Conservation (phyloP, 2,888 invertebrate species). For the Leptinotarsa tumamoca region DNA sequence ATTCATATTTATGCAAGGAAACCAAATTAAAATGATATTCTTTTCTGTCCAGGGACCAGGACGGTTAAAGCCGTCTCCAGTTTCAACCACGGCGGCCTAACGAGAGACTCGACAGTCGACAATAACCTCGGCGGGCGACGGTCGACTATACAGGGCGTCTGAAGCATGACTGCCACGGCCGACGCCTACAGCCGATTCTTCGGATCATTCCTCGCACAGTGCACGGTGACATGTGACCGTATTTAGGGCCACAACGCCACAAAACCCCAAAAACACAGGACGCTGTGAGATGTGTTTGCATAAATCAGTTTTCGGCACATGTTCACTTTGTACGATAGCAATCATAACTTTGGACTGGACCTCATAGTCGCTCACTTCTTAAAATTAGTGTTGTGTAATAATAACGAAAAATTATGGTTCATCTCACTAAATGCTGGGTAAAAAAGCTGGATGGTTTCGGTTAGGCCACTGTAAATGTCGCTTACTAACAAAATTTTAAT, state of each 20-base stretch:
- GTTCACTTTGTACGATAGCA: slow-evolving; percentile 56
- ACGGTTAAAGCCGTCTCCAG: slow-evolving; percentile 46
- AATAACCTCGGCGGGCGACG: slow-evolving; percentile 58
- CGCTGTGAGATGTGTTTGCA: slow-evolving; percentile 48
- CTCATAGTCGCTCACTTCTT: slow-evolving; percentile 61
- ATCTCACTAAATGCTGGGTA: slow-evolving; percentile 55
- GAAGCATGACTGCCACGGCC: slow-evolving; percentile 46
- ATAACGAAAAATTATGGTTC: slow-evolving; percentile 61
- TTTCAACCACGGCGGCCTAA: slow-evolving; percentile 57
- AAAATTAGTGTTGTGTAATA: slow-evolving; percentile 64
- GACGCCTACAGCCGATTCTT: slow-evolving; percentile 53
- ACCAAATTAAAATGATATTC: not conserved
- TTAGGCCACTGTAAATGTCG: slow-evolving; percentile 26
- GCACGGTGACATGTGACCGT: slow-evolving; percentile 52
- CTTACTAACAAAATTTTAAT: slow-evolving; percentile 40
- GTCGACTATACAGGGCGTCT: slow-evolving; percentile 45
- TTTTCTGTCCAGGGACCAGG: slow-evolving; percentile 44
- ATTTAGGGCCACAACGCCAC: slow-evolving; percentile 39
- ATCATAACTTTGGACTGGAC: slow-evolving; percentile 57
- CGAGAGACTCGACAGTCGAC: slow-evolving; percentile 60
- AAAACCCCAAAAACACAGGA: slow-evolving; percentile 43
- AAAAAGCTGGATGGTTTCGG: slow-evolving; percentile 43
- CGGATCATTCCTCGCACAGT: slow-evolving; percentile 61
- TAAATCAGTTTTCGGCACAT: slow-evolving; percentile 44
- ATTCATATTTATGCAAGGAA: no score